Conservation (phyloP, 2,888 invertebrate species). For the Trisateles emortualis region DNA sequence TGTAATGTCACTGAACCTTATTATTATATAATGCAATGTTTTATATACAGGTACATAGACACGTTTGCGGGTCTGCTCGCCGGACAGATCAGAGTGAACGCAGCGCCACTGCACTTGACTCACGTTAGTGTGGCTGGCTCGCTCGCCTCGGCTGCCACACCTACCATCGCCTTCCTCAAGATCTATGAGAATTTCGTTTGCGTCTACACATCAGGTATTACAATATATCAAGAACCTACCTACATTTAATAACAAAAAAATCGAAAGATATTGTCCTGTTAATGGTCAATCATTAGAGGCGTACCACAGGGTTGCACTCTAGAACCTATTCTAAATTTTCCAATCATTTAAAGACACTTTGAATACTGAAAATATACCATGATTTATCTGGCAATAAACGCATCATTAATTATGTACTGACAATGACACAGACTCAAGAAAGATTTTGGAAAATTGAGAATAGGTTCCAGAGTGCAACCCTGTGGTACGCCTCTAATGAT, state of each 20-base stretch:
- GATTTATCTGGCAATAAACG: too few relatives aligned
- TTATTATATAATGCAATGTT: neutral
- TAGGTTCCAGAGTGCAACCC: neutral
- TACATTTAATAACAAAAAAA: too few relatives aligned
- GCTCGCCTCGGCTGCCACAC: conserved; percentile 91
- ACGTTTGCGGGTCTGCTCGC: conserved; percentile 97
- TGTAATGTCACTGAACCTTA: too few relatives aligned
- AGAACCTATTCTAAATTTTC: neutral
- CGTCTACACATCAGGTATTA: conserved; percentile 93
- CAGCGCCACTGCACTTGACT: conserved; percentile 94
- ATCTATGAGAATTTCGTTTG: conserved; percentile 97
- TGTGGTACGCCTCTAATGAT: too few relatives aligned
- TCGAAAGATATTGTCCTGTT: too few relatives aligned
- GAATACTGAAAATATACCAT: too few relatives aligned
- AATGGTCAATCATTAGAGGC: too few relatives aligned
- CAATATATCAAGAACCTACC: too few relatives aligned
- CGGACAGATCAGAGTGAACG: conserved; percentile 95
- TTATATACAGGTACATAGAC: conserved; percentile 92
- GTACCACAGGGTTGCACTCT: neutral
- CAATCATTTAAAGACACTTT: too few relatives aligned
- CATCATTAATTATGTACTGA: too few relatives aligned
- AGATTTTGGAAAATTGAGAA: too few relatives aligned
- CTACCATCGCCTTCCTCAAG: conserved; percentile 91
- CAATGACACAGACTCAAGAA: too few relatives aligned
- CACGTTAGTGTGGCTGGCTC: conserved; percentile 95